Evolutionary conservation across 2,888 invertebrate genomes (phyloP), one percentile per base, ranked within the genome.

Genomic region (Portevinia maculata): DNA sequence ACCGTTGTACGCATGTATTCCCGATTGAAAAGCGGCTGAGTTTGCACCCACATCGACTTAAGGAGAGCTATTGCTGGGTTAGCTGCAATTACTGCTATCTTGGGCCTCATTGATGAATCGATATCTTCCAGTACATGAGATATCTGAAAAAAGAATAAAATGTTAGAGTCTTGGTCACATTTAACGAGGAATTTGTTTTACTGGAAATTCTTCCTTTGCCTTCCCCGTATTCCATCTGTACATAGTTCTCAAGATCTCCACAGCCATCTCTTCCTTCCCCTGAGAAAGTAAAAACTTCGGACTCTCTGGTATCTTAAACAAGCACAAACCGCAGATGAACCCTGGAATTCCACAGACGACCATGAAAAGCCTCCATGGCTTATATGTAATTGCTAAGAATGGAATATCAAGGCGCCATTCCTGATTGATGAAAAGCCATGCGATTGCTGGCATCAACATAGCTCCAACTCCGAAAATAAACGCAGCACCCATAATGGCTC

Each of bases 401-500:
- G 87, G 87, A 28, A 89, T 86, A 13, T 85, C 76, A 39, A 88
- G 86, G 15, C 84, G 84, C 88, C 89, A 90, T 41, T 88, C 86
- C 28, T 88, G 87, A 75, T 89, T 89, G 21, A 90, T 88, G 3
- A 89, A 87, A 19, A 89, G 17, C 89, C 89, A 89, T 17, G 89
- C 89, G 24, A 90, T 84, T 9, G 86, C 87, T 7, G 90, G 90
- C 84, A 90, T 86, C 39, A 88, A 19, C 85, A 90, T 87, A 7
- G 89, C 87, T n/a, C 88, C 88, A 19, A 89, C 60, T 15, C 89
- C 89, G 50, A 89, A 89, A 30, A 90, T 88, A 24, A 89, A 86
- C 5, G 89, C 88, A 0, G 89, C 86, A 15, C 88, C 88, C 88
- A 90, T 88, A 7, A 90, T 88, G 4, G 89, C 90, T 85, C 91